These are phyloP conservation scores for Erebia epiphron DNA, from an alignment of 2,888 invertebrate genomes.

Conservation along the genomic window DNA sequence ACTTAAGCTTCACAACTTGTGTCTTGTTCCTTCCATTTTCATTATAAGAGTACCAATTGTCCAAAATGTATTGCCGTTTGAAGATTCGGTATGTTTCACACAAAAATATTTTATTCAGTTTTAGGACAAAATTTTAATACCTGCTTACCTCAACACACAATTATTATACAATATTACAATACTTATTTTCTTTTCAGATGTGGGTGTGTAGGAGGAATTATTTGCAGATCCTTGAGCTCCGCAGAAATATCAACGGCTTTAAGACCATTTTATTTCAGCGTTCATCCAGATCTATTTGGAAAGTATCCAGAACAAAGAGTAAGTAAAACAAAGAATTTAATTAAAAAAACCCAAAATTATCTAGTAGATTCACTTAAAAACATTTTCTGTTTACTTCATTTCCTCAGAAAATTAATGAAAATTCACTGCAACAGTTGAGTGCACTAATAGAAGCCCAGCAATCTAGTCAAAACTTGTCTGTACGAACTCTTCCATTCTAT, in stretches of 20 bases:
- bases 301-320: constrained; percentile 95
- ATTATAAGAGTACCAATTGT: neutral
- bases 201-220: constrained; percentile 51
- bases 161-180: neutral
- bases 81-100: constrained; percentile 61
- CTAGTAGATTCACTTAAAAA: neutral
- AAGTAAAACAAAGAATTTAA: constrained; percentile 38
- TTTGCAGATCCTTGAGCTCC: constrained; percentile 84
- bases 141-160: too few species aligned
- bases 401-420: constrained; percentile 92
- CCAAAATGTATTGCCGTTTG: constrained; percentile 71
- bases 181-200: constrained; percentile 44
- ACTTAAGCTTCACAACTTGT: neutral
- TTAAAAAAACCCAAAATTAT: neutral
- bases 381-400: constrained; percentile 32
- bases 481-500: constrained; percentile 89
- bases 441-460: constrained; percentile 91
- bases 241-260: constrained; percentile 95
- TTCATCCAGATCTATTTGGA: constrained; percentile 97
- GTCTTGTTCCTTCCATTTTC: constrained; percentile 34
- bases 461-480: constrained; percentile 82
- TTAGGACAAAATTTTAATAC: neutral
- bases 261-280: constrained; percentile 96
- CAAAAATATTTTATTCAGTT: constrained; percentile 2
- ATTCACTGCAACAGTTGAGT: constrained; percentile 93